Evolutionary conservation across 2,113 vertebrate species (phyloP), one percentile per base, ranked within the genome.

Genomic region (Pachyramphus minor): DNA sequence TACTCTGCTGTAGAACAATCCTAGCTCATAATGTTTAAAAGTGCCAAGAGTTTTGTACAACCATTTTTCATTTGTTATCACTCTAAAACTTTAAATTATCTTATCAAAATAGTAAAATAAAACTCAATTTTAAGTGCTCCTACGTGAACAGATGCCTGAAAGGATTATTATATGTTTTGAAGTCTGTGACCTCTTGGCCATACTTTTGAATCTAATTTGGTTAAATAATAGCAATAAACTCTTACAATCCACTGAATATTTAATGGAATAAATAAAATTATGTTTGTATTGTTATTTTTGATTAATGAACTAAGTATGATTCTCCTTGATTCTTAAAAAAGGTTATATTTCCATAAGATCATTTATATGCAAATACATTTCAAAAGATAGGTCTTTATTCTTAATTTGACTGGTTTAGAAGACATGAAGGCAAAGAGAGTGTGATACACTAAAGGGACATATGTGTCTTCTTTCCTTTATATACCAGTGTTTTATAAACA

Each of bases 201-300:
- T 33, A 8, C 19, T 44, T 93, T 93, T 78, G 68, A 95, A 95
- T 92, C 14, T 77, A 84, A 71, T 95, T 79, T 93, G 39, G 7
- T 25, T 89, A 87, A 79, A 42, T 83, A 85, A 79, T 66, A 93
- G 42, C 69, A 93, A 63, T 91, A 93, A 93, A 85, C 42, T 77
- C 14, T 59, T 95, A 37, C 33, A 79, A 53, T 83, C 8, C 31
- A 45, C 42, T 87, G 28, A 85, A 85, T 81, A 84, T 41, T 91
- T 84, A 84, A 72, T 92, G 21, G 5, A 33, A 86, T 72, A 89
- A 91, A 86, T 91, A 81, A 78, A 95, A 81, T 82, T 59, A 60
- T 28, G 23, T 63, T 19, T 52, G 15, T 72, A 53, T 52, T 80
- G 31, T 78, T 91, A 71, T 77, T 92, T 93, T 78, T 89, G 6